phyloP scores from a whole-genome alignment of 1,140 invertebrate species.

The Cyclargus thomasi region DNA sequence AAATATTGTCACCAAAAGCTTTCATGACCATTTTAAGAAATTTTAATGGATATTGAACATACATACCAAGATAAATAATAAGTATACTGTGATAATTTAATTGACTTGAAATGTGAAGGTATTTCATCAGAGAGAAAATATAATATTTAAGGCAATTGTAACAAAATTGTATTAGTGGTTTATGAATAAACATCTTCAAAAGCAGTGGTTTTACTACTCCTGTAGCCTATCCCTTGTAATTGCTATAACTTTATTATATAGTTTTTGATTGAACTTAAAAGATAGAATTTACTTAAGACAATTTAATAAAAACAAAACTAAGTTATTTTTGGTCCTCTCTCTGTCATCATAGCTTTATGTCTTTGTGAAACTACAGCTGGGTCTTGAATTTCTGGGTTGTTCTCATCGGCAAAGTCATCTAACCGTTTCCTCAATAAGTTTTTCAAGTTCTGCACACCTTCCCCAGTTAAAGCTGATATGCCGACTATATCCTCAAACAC shows the following conservation, averaged over 20 bases:
- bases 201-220: too few species aligned
- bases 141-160: slow-evolving; percentile 11
- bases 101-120: slow-evolving; percentile 1
- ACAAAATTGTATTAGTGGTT: slow-evolving; percentile 1
- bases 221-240: background rate
- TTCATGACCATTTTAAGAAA: background rate
- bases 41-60: too few species aligned
- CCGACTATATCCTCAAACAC: slow-evolving; percentile 83
- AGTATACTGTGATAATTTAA: slow-evolving; percentile 15
- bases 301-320: slow-evolving; percentile 23
- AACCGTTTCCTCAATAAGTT: slow-evolving; percentile 73
- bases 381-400: slow-evolving; percentile 60
- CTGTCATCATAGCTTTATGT: slow-evolving; percentile 51
- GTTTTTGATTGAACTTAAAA: too few species aligned
- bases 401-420: slow-evolving; percentile 73
- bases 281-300: too few species aligned
- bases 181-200: background rate
- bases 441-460: slow-evolving; percentile 76
- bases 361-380: slow-evolving; percentile 44
- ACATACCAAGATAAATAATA: background rate
- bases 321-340: slow-evolving; percentile 66
- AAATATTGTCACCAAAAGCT: background rate
- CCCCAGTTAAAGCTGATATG: slow-evolving; percentile 77
- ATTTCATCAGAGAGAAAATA: background rate
- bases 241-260: too few species aligned